Percentiles rank a stretch among this genome's conserved stretches.
Conservation (phyloP, 2,797 vertebrate genomes). For the Botia almorhae region DNA sequence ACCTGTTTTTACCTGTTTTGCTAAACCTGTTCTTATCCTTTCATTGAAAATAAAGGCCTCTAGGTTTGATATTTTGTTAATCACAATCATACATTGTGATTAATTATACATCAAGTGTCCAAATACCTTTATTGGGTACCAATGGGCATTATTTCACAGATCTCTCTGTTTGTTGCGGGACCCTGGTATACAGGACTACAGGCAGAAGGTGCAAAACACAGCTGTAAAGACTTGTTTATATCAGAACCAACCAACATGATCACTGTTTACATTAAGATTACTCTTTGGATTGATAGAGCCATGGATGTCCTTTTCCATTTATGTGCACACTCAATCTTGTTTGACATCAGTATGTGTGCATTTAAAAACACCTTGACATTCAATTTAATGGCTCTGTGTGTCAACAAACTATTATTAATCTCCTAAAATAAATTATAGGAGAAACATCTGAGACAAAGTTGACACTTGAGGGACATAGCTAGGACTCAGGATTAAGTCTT, state of each 20-base stretch:
- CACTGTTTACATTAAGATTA: conserved; percentile 60
- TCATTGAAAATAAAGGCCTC: background rate
- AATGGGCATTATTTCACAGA: conserved; percentile 7
- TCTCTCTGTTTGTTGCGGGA: conserved; percentile 40
- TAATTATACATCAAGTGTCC: background rate
- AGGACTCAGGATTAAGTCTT: background rate
- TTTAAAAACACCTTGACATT: background rate
- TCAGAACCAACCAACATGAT: conserved; percentile 46
- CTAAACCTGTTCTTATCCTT: background rate
- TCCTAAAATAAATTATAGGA: background rate
- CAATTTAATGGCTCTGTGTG: conserved; percentile 5
- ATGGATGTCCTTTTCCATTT: conserved; percentile 34
- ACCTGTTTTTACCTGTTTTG: background rate
- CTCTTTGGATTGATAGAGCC: background rate
- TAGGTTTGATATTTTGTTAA: conserved; percentile 1
- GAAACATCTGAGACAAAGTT: background rate
- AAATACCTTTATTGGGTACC: background rate
- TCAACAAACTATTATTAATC: background rate
- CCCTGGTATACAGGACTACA: conserved; percentile 50
- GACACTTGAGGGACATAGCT: background rate
- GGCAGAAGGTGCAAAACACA: conserved; percentile 44
- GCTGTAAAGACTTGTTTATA: conserved; percentile 57
- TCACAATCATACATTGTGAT: background rate
- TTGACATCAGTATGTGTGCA: background rate
- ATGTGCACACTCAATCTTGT: conserved; percentile 16